Evolutionary conservation across 2,888 invertebrate species (phyloP).

Genomic region (Lepidochrysops patricia): DNA sequence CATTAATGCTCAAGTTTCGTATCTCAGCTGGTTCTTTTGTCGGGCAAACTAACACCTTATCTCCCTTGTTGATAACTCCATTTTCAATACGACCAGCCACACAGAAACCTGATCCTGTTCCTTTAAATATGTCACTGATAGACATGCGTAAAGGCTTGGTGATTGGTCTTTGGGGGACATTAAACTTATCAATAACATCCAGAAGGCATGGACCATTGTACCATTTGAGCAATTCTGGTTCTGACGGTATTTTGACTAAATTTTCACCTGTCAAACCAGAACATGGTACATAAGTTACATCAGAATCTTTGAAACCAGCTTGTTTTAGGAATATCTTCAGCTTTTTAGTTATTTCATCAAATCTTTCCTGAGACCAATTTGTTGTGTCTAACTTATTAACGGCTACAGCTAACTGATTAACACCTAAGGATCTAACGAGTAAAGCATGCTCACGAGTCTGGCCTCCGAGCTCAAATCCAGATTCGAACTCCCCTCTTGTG

Average conservation of each 20-base stretch:
- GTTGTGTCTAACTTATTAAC: conserved; percentile 98
- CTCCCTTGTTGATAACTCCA: conserved; percentile 88
- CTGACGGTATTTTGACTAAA: conserved; percentile 79
- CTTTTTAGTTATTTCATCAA: conserved; percentile 89
- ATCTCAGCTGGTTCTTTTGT: conserved; percentile 87
- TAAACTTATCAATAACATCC: conserved; percentile 90
- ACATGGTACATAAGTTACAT: conserved; percentile 93
- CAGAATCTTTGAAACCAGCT: conserved; percentile 91
- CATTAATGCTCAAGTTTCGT: conserved; percentile 85
- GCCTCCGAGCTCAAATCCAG: conserved; percentile 97
- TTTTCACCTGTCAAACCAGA: conserved; percentile 98
- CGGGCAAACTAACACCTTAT: conserved; percentile 91
- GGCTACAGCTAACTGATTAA: conserved; percentile 94
- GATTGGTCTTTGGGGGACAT: conserved; percentile 89
- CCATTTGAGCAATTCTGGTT: conserved; percentile 78
- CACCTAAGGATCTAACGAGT: conserved; percentile 90
- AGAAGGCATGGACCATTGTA: conserved; percentile 90
- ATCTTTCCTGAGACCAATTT: conserved; percentile 93
- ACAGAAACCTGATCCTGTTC: conserved; percentile 91
- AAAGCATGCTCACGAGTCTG: conserved; percentile 98
- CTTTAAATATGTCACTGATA: conserved; percentile 96
- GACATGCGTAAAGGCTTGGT: conserved; percentile 92
- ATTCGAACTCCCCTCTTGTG: conserved; percentile 97
- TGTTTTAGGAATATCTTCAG: conserved; percentile 89
- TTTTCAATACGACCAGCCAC: conserved; percentile 94